Percentiles rank a stretch among this genome's conserved stretches.
Evolutionary conservation across 1,140 invertebrate genomes (phyloP).

Genomic region (Aphelenchoides fujianensis): DNA sequence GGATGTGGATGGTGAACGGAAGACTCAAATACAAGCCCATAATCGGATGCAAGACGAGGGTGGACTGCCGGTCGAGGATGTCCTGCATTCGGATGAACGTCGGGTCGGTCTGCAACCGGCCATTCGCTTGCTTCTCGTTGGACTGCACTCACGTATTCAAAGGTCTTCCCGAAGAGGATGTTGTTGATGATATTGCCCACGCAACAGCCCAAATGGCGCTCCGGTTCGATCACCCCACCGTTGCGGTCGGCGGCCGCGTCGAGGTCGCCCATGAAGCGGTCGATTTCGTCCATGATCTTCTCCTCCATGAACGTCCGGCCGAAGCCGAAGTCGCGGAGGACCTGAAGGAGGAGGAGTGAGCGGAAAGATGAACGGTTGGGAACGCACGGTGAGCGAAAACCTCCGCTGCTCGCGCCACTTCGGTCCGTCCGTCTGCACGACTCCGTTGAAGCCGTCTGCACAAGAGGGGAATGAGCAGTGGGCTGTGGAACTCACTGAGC

Average conservation of each 20-base stretch:
- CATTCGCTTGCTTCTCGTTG: not conserved
- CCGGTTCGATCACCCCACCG: slow-evolving; percentile 15
- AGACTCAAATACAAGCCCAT: slow-evolving; percentile 56
- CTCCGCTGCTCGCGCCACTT: slow-evolving; percentile 85
- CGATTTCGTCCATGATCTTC: slow-evolving; percentile 72
- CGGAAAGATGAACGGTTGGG: not conserved
- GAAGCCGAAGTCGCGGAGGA: slow-evolving; percentile 79
- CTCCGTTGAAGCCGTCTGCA: slow-evolving; percentile 56
- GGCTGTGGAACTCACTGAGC: slow-evolving; percentile 44
- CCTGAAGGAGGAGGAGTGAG: slow-evolving; percentile 76
- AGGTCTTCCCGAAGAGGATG: slow-evolving; percentile 57
- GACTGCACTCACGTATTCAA: slow-evolving; percentile 50
- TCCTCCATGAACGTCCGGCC: slow-evolving; percentile 78
- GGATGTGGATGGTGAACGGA: slow-evolving; percentile 50
- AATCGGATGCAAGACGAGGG: slow-evolving; percentile 53
- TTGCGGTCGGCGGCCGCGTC: not conserved
- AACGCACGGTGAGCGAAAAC: slow-evolving; percentile 70
- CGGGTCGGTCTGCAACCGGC: slow-evolving; percentile 37
- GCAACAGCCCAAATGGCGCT: slow-evolving; percentile 36
- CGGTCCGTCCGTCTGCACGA: slow-evolving; percentile 70
- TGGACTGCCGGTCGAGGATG: slow-evolving; percentile 53
- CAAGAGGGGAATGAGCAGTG: not conserved
- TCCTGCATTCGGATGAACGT: slow-evolving; percentile 48
- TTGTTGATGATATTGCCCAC: slow-evolving; percentile 61
- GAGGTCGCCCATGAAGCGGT: slow-evolving; percentile 34